Evolutionary conservation across 2,797 vertebrate species (phyloP), one percentile per base, ranked within the genome.

Genomic region (Eulemur rubriventer): DNA sequence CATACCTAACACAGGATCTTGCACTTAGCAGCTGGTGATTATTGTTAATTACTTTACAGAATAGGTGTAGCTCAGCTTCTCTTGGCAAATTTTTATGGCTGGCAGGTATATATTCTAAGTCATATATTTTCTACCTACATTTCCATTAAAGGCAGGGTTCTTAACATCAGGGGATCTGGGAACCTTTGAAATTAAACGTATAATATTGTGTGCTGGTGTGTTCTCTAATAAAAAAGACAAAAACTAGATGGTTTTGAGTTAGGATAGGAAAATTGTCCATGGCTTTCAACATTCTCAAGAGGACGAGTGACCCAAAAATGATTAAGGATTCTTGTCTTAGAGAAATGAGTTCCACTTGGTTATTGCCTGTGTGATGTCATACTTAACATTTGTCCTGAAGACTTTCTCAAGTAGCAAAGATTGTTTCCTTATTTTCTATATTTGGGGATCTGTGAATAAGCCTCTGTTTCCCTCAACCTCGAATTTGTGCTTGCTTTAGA

Each of bases 281-380:
- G 30, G 9, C 78, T 91, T 82, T 95, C 75, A 79, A 18, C 35
- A 80, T 91, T 96, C 38, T 82, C 33, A 79, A 63, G 96, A 95
- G 63, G 46, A 46, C 33, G 38, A 82, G n/a, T 65, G 24, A 41
- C 52, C 75, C 26, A 38, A 48, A 89, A 16, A 26, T 76, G 26
- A 33, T 59, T 83, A 90, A 61, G 35, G 33, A 80, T 88, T 16
- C 33, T 75, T 92, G 7, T 81, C 46, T 76, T 30, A 33, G 30
- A 81, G 26, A 92, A 72, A 55, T 52, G 65, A 79, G 18, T 76
- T 69, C 38, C 41, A 83, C 4, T 0, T 41, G 13, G 70, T 73
- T 59, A 50, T 70, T 30, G 4, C 22, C 33, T 94, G 0, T 26
- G 59, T 52, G 75, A n/a, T 4, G 0, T 76, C 46, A 18, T 70